A percentile compares a stretch with the other conserved stretches of the same genome.
phyloP scores from a whole-genome alignment of 2,888 invertebrate species.

The Sympetrum striolatum region DNA sequence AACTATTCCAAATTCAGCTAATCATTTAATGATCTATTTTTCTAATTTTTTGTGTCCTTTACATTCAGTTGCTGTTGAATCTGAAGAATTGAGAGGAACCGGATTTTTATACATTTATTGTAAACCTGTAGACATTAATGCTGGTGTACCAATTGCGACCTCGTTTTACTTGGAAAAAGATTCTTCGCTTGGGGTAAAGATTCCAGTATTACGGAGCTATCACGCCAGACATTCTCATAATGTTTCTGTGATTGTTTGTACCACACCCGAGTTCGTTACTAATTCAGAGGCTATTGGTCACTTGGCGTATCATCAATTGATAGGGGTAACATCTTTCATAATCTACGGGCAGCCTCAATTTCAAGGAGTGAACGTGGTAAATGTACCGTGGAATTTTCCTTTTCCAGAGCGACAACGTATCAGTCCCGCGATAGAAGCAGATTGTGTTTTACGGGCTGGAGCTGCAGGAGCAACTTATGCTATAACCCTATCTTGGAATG shows the following conservation, averaged over 20 bases:
- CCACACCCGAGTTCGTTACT: background rate
- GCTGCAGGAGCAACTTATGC: slow-evolving; percentile 60
- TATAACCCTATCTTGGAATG: slow-evolving; percentile 67
- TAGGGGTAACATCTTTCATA: slow-evolving; percentile 71
- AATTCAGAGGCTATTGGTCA: slow-evolving; percentile 6
- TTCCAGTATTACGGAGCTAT: background rate
- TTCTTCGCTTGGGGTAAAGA: background rate
- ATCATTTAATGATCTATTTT: background rate
- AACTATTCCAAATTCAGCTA: background rate
- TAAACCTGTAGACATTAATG: background rate
- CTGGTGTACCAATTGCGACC: background rate
- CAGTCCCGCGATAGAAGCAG: slow-evolving; percentile 57
- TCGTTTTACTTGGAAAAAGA: background rate
- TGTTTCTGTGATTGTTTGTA: background rate
- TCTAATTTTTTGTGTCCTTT: background rate
- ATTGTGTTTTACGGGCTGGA: slow-evolving; percentile 71
- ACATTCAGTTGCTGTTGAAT: background rate
- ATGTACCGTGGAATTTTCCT: slow-evolving; percentile 73
- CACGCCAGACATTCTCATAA: background rate
- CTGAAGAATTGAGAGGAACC: background rate
- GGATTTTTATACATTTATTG: background rate
- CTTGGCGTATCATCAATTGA: slow-evolving; percentile 68
- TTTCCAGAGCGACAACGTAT: slow-evolving; percentile 53
- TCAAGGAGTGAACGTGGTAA: slow-evolving; percentile 63
- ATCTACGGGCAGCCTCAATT: slow-evolving; percentile 66